Conservation (phyloP, 2,888 invertebrate genomes). For the Ephialtes manifestator region DNA sequence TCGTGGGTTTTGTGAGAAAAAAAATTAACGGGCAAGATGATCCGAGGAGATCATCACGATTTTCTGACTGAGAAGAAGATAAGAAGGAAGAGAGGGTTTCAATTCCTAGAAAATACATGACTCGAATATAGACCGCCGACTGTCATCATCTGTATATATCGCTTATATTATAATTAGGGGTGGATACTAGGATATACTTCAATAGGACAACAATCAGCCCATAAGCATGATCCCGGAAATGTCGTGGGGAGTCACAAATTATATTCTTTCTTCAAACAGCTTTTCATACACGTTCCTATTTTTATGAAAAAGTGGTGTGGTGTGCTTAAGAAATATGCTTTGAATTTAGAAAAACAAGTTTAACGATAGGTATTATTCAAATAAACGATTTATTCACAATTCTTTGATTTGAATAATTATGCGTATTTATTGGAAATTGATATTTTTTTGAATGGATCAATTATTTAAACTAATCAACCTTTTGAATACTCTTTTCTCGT, state of each 20-base stretch:
- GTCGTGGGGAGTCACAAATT: background rate
- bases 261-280: too few species aligned
- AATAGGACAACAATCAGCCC: background rate
- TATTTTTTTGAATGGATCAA: too few species aligned
- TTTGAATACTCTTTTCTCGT: too few species aligned
- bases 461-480: too few species aligned
- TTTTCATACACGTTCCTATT: background rate
- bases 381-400: too few species aligned
- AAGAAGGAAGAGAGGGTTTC: background rate
- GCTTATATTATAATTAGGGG: background rate
- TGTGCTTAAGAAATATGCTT: background rate
- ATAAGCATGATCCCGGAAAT: slow-evolving; percentile 10
- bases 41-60: background rate
- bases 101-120: background rate
- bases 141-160: background rate
- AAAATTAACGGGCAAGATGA: background rate
- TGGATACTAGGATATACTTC: background rate
- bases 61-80: background rate
- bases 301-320: background rate
- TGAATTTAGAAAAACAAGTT: background rate
- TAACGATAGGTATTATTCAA: background rate
- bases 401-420: too few species aligned
- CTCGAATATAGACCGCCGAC: background rate
- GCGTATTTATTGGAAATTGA: too few species aligned
- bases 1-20: background rate